Percentiles rank a stretch among this genome's conserved stretches.
These are phyloP conservation scores for Pseudopleuronectes americanus DNA, from an alignment of 2,797 vertebrate genomes.

Conservation along the genomic window DNA sequence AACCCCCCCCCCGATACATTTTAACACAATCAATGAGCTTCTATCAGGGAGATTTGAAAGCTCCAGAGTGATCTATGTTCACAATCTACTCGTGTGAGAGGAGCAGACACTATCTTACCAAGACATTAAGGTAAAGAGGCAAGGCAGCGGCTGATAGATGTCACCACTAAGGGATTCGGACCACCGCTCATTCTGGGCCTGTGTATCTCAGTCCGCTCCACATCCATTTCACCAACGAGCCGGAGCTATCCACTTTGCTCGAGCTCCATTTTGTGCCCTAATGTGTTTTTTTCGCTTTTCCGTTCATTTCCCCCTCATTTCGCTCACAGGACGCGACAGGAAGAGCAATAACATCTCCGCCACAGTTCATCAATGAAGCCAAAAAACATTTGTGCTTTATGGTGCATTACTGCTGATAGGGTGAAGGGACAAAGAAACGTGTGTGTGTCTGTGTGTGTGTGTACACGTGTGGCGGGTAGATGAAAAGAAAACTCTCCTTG, in stretches of 20 bases:
- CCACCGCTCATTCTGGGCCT: conserved; percentile 18
- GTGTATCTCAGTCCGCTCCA: neutral
- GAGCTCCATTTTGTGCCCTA: conserved; percentile 1
- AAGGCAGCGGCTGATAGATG: conserved; percentile 52
- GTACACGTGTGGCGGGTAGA: conserved; percentile 1
- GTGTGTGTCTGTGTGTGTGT: conserved; percentile 9
- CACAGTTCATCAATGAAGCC: conserved; percentile 19
- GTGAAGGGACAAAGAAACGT: neutral
- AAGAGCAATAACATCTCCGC: conserved; percentile 8
- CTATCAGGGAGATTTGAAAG: conserved; percentile 40
- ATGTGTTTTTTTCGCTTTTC: neutral
- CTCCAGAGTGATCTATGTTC: conserved; percentile 57
- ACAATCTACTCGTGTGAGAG: conserved; percentile 36
- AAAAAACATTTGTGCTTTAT: conserved; percentile 17
- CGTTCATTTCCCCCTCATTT: neutral
- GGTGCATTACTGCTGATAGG: conserved; percentile 14
- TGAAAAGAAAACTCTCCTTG: conserved; percentile 13
- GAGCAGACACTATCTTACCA: conserved; percentile 35
- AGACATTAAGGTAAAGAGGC: conserved; percentile 63
- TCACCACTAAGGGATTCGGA: conserved; percentile 31
- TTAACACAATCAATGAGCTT: conserved; percentile 68
- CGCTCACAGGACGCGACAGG: conserved; percentile 1
- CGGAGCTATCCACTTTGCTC: conserved; percentile 3
- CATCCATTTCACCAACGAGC: conserved; percentile 28
- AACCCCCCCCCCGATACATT: no score